Evolutionary conservation across 2,113 vertebrate species (phyloP).

Genomic region (Brachirus orientalis): DNA sequence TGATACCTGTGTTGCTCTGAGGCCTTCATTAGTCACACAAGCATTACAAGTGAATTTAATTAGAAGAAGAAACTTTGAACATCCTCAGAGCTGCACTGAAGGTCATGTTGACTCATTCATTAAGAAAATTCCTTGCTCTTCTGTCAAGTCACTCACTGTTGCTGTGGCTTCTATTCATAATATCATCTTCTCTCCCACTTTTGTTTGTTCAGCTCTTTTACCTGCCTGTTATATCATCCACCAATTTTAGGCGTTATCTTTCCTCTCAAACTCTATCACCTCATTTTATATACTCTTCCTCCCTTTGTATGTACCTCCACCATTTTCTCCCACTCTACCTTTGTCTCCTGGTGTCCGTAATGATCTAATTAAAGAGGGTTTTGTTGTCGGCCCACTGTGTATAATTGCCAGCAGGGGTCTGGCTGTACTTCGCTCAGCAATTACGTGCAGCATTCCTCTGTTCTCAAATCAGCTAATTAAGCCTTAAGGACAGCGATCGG

Average conservation of each 20-base stretch:
- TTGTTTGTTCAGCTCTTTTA: neutral
- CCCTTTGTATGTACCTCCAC: neutral
- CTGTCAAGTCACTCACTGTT: conserved; percentile 3
- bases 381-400: conserved; percentile 70
- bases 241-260: conserved; percentile 1
- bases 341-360: conserved; percentile 36
- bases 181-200: conserved; percentile 5
- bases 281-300: neutral
- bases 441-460: conserved; percentile 69
- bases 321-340: conserved; percentile 24
- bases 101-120: conserved; percentile 41
- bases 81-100: conserved; percentile 36
- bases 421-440: conserved; percentile 65
- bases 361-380: conserved; percentile 74
- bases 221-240: neutral
- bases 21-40: conserved; percentile 30
- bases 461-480: conserved; percentile 73
- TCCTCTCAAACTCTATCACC: neutral
- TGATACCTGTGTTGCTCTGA: conserved; percentile 27
- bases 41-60: conserved; percentile 44
- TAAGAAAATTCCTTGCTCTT: conserved; percentile 27
- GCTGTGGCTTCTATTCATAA: neutral
- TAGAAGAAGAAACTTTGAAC: conserved; percentile 26
- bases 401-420: conserved; percentile 67
- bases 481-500: conserved; percentile 68